Evolutionary conservation across 2,797 vertebrate species (phyloP).

Genomic region (Phoebastria nigripes): DNA sequence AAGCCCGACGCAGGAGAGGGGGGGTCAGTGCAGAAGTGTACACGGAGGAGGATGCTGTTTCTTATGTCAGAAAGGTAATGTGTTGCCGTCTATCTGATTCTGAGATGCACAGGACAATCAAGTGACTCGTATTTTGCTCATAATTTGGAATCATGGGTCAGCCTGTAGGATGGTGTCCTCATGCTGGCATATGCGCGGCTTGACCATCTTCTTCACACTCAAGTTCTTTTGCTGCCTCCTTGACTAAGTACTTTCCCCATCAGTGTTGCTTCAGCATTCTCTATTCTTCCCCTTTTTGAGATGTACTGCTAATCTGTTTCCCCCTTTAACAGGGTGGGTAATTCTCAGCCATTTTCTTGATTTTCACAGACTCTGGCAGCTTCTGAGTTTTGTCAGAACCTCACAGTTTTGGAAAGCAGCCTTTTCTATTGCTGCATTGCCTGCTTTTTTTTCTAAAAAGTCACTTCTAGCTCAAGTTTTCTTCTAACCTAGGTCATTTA

Average conservation of each 20-base stretch:
- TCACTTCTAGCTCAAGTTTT: background rate
- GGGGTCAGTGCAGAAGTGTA: conserved; percentile 97
- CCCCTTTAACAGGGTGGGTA: background rate
- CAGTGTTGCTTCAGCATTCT: background rate
- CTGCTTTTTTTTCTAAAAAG: background rate
- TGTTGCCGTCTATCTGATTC: accelerated
- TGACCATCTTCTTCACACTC: background rate
- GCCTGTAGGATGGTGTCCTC: background rate
- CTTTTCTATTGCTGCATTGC: background rate
- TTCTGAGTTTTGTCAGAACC: background rate
- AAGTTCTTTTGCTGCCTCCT: background rate
- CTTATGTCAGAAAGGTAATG: conserved; percentile 94
- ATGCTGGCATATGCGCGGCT: accelerated
- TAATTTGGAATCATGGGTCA: background rate
- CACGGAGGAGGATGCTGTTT: conserved; percentile 96
- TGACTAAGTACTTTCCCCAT: background rate
- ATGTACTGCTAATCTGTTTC: background rate
- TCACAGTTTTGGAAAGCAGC: background rate
- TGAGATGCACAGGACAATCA: accelerated
- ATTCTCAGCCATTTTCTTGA: background rate
- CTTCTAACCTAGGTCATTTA: background rate
- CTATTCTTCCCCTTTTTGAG: background rate
- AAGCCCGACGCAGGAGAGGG: conserved; percentile 87
- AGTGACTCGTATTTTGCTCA: background rate
- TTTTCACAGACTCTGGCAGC: background rate